These are phyloP conservation scores for Pterois miles DNA, from an alignment of 2,797 vertebrate genomes.

Conservation along the genomic window DNA sequence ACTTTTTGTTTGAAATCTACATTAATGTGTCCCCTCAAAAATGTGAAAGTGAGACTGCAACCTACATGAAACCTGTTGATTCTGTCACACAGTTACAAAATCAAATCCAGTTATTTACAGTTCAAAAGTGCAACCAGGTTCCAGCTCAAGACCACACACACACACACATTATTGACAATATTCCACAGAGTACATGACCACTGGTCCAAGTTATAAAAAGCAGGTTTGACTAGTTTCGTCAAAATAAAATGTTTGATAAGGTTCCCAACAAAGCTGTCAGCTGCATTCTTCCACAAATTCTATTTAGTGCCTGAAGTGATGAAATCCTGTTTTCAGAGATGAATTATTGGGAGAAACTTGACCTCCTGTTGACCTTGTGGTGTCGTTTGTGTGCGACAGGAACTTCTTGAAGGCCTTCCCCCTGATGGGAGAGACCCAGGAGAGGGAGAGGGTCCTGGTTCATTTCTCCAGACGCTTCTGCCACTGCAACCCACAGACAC, in stretches of 20 bases:
- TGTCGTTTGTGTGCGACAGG: constrained; percentile 72
- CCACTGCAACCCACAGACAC: constrained; percentile 91
- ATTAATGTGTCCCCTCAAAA: not conserved
- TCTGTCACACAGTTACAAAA: not conserved
- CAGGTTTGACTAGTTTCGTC: not conserved
- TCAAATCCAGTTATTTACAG: not conserved
- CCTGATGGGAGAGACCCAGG: constrained; percentile 97
- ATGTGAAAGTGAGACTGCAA: not conserved
- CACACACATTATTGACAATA: not conserved
- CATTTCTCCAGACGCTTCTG: constrained; percentile 95
- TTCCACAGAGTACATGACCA: not conserved
- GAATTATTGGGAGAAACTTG: constrained; percentile 5
- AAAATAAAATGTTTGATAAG: not conserved
- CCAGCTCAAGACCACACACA: not conserved
- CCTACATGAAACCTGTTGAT: not conserved
- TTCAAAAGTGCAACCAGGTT: not conserved
- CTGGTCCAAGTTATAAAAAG: not conserved
- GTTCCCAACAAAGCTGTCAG: not conserved
- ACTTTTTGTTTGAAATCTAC: not conserved
- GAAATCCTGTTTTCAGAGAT: not conserved
- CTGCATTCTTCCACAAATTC: not conserved
- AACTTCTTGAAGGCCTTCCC: constrained; percentile 95
- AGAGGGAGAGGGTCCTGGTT: constrained; percentile 93
- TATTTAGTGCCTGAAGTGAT: not conserved
- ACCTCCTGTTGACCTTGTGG: constrained; percentile 24